Evolutionary conservation across 1,140 invertebrate genomes (phyloP).

Genomic region (Dinothrombium tinctorium): DNA sequence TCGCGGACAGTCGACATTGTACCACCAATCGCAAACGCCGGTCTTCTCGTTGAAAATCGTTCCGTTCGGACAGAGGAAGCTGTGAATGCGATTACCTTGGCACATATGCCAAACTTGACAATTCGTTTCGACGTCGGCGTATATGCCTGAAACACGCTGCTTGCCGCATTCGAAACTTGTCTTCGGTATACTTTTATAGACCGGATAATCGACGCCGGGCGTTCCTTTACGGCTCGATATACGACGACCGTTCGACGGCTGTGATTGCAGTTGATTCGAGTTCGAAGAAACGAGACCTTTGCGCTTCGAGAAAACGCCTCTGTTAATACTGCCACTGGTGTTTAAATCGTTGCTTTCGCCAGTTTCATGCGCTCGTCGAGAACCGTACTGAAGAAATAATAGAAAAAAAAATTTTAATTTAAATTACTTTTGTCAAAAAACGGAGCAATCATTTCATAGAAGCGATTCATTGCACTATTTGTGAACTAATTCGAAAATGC

Average conservation of each 20-base stretch:
- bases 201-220: neutral
- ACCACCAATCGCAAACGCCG: conserved; percentile 31
- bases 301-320: neutral
- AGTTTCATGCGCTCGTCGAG: neutral
- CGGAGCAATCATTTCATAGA: no score
- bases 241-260: neutral
- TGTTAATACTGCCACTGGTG: neutral
- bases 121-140: conserved; percentile 64
- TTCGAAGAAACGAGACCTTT: neutral
- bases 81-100: conserved; percentile 6
- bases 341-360: neutral
- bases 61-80: conserved; percentile 28
- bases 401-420: no score
- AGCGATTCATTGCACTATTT: no score
- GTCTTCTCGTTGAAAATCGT: conserved; percentile 27
- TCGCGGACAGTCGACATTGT: conserved; percentile 25
- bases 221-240: neutral
- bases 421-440: no score
- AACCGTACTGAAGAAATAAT: neutral
- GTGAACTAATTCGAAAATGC: no score
- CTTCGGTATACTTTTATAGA: neutral
- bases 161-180: conserved; percentile 2
- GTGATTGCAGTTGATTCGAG: neutral
- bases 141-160: conserved; percentile 39
- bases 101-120: conserved; percentile 44